Evolutionary conservation across 2,113 vertebrate genomes (phyloP), one percentile per base, ranked within the genome.

Genomic region (Myiagra hebetior): DNA sequence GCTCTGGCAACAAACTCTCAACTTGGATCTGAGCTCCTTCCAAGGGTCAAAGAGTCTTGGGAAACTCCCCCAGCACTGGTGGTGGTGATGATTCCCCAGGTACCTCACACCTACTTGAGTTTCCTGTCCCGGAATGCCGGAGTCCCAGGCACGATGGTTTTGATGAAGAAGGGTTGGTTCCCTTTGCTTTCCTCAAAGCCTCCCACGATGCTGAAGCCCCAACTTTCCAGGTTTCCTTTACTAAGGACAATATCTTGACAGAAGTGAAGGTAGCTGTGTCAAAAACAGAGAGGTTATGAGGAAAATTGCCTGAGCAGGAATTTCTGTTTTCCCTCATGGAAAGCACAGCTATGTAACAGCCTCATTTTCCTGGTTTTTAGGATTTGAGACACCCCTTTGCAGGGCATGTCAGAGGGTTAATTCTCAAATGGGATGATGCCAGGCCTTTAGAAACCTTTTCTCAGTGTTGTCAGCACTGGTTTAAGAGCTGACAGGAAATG

Each of bases 171-270:
- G 0, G 99, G 99, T 95, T 99, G 98, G 96, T 99, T 98, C 15
- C 99, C 98, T 78, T 98, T 98, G 90, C 95, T 98, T 80, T 99
- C 99, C 97, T 99, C 99, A 24, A 99, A 99, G 82, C 99, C 99
- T 16, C 99, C 99, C 3, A 99, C 99, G 14, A 99, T 99, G 93
- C 99, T 99, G 97, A 99, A 99, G 91, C 99, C 99, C 99, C 99
- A 99, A 83, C 98, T 99, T 69, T 99, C 99, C 23, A 97, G 98
- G 96, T 98, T 99, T 55, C 98, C 99, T 97, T 99, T 99, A 42
- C 95, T 98, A 22, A 99, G 97, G 90, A 99, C 96, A 2, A 99
- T 98, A 91, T 99, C 99, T 31, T 98, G 98, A 87, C 99, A 99
- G 98, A 98, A 99, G 97, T 99, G 99, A 91, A 99, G 98, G 95